phyloP scores from a whole-genome alignment of 2,113 vertebrate genomes.

The Heteronetta atricapilla region DNA sequence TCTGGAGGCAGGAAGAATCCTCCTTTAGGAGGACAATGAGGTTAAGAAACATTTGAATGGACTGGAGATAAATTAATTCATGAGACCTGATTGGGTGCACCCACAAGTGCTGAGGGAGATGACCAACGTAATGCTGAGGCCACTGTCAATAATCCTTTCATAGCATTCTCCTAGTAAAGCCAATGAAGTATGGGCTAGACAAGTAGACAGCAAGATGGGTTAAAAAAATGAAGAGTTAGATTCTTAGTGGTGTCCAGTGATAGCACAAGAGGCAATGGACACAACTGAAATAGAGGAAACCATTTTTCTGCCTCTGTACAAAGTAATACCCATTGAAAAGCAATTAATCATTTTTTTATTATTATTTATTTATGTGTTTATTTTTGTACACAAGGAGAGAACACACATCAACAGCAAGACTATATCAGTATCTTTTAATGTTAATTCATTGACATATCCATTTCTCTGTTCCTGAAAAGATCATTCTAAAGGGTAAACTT shows the following conservation, averaged over 20 bases:
- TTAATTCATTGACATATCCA: background rate
- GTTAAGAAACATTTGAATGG: background rate
- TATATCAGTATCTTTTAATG: background rate
- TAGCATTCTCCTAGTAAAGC: background rate
- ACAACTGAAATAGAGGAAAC: background rate
- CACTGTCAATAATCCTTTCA: background rate
- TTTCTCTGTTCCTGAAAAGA: conserved; percentile 7
- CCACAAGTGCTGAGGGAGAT: background rate
- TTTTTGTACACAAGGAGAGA: background rate
- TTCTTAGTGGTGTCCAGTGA: background rate
- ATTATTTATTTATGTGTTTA: too few species aligned
- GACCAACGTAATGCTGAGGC: background rate
- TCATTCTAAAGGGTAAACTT: background rate
- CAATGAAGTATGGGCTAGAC: background rate
- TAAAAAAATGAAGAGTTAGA: background rate
- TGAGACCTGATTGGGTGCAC: background rate
- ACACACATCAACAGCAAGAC: background rate
- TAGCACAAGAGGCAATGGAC: background rate
- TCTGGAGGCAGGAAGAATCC: background rate
- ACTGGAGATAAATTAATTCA: background rate
- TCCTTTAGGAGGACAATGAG: background rate
- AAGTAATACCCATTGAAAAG: background rate
- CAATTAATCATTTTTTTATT: background rate
- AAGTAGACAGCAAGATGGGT: background rate
- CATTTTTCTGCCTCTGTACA: background rate